These are phyloP conservation scores for Aleiodes leptofemur DNA, from an alignment of 2,888 invertebrate genomes.

Conservation along the genomic window DNA sequence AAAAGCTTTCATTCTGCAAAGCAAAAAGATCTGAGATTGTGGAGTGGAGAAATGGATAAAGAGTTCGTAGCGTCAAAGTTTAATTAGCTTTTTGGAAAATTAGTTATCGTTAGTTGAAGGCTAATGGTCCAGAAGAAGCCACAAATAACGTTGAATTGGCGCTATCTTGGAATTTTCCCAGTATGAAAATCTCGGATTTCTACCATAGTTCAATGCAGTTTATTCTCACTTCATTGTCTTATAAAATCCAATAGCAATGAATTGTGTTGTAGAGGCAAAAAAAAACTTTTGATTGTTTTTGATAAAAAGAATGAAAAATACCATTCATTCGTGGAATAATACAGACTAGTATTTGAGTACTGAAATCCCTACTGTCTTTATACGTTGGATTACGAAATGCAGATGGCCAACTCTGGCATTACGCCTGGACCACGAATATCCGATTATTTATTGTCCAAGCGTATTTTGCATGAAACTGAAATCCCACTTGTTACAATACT, in stretches of 20 bases:
- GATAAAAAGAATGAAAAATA: slow-evolving; percentile 19
- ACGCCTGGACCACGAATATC: slow-evolving; percentile 50
- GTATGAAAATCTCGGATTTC: slow-evolving; percentile 41
- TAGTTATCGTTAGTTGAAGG: slow-evolving; percentile 60
- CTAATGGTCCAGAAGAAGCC: slow-evolving; percentile 53
- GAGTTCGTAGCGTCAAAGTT: slow-evolving; percentile 56
- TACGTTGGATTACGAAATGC: slow-evolving; percentile 56
- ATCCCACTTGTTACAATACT: slow-evolving; percentile 46
- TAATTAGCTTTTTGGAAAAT: slow-evolving; percentile 61
- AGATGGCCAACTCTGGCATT: slow-evolving; percentile 47
- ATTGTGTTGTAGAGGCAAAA: slow-evolving; percentile 5
- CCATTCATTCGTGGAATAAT: slow-evolving; percentile 4
- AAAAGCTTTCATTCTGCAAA: not conserved
- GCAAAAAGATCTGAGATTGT: not conserved
- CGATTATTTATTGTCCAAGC: slow-evolving; percentile 51
- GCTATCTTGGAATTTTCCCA: slow-evolving; percentile 30
- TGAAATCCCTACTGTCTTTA: slow-evolving; percentile 45
- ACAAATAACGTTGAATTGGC: slow-evolving; percentile 54
- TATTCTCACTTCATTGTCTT: slow-evolving; percentile 23
- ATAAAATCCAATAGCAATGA: slow-evolving; percentile 23
- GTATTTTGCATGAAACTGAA: slow-evolving; percentile 42
- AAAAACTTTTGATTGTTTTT: slow-evolving; percentile 17
- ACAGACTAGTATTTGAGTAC: not conserved
- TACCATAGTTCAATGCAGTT: not conserved
- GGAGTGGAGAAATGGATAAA: slow-evolving; percentile 24